Conservation (phyloP, 2,797 vertebrate species). For the Clamator glandarius region DNA sequence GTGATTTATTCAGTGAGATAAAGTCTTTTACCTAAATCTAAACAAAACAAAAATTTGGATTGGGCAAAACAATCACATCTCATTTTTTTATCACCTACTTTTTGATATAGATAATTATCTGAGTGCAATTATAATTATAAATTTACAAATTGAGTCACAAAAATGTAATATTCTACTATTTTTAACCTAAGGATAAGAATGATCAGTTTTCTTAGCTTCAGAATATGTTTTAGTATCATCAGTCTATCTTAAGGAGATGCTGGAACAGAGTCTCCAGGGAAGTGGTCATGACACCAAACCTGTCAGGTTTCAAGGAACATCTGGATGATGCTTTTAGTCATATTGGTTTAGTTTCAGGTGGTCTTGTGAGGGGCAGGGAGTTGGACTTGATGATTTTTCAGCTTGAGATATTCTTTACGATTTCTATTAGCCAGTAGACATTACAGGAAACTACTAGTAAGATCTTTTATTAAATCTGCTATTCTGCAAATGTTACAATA, state of each 20-base stretch:
- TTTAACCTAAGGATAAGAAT: neutral
- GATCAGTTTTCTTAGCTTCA: neutral
- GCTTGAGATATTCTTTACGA: neutral
- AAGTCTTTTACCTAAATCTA: neutral
- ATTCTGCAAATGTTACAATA: neutral
- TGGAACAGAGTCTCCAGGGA: neutral
- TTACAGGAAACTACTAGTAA: neutral
- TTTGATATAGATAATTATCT: neutral
- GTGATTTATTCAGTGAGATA: neutral
- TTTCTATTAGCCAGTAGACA: neutral
- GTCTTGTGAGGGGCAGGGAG: neutral
- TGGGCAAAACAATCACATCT: neutral
- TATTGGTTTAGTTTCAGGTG: neutral
- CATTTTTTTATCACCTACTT: neutral
- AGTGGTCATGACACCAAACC: rapidly evolving
- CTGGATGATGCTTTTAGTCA: neutral
- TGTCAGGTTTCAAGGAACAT: neutral
- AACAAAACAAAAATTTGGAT: neutral
- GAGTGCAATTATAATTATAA: neutral
- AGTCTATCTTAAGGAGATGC: neutral
- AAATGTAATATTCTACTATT: too few relatives aligned
- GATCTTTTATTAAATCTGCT: neutral
- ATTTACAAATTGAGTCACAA: neutral
- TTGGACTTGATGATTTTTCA: neutral
- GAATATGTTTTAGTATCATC: neutral